phyloP scores from a whole-genome alignment of 2,888 invertebrate genomes.

The Tipula vernalis region DNA sequence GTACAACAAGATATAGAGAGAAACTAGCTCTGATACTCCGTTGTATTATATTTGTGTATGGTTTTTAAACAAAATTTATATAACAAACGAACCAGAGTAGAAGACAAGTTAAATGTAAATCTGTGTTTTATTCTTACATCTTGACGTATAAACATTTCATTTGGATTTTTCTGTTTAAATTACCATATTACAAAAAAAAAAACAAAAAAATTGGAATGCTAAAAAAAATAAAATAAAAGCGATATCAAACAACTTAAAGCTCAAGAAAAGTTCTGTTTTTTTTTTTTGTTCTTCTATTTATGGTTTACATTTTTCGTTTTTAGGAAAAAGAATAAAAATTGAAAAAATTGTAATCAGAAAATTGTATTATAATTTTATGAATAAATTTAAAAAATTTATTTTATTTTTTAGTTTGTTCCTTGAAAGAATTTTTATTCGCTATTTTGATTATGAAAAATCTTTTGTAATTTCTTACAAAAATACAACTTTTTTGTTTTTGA shows the following conservation, averaged over 20 bases:
- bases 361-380: neutral
- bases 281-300: neutral
- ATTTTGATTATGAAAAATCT: slow-evolving; percentile 4
- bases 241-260: neutral
- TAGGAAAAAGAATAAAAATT: neutral
- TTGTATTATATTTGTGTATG: neutral
- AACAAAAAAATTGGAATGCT: neutral
- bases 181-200: neutral
- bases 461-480: neutral
- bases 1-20: neutral
- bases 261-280: neutral
- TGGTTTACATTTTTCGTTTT: neutral
- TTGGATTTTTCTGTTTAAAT: neutral
- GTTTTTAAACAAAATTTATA: neutral
- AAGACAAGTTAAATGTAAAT: neutral
- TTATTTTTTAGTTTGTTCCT: neutral
- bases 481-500: neutral
- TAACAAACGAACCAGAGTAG: neutral
- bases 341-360: neutral
- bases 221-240: neutral
- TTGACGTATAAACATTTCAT: neutral
- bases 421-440: neutral
- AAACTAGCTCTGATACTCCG: neutral
- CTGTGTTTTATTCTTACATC: neutral
- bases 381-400: neutral